Evolutionary conservation across 2,797 vertebrate genomes (phyloP).

Genomic region (Helarctos malayanus): DNA sequence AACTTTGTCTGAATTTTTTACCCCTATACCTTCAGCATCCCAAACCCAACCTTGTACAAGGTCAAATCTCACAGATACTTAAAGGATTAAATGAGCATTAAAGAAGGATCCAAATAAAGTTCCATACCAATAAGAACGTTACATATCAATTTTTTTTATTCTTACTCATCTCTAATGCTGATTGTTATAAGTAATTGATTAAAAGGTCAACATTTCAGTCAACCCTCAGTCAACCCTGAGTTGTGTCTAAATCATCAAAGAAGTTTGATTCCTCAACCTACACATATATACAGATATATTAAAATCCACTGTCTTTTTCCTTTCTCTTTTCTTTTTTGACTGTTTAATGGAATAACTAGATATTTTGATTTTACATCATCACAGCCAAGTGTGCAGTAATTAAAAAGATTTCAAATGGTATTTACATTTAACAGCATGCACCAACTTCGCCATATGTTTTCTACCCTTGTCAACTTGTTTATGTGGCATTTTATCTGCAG

Average conservation of each 20-base stretch:
- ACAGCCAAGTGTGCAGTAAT: constrained; percentile 71
- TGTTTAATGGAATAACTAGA: constrained; percentile 57
- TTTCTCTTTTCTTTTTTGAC: background rate
- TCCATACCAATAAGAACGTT: background rate
- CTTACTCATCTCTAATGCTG: background rate
- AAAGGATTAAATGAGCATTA: background rate
- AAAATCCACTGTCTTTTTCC: background rate
- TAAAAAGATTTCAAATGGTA: constrained; percentile 75
- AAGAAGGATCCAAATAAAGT: background rate
- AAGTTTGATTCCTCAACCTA: background rate
- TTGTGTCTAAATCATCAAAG: constrained; percentile 10
- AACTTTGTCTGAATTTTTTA: background rate
- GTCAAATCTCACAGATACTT: background rate
- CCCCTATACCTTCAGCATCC: background rate
- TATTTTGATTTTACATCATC: constrained; percentile 32
- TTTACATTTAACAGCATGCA: constrained; percentile 71
- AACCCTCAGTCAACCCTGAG: background rate
- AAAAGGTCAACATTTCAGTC: background rate
- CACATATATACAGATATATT: background rate
- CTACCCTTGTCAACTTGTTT: constrained; percentile 74
- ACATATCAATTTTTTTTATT: background rate
- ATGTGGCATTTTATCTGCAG: constrained; percentile 76
- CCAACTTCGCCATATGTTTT: constrained; percentile 76
- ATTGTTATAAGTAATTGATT: background rate
- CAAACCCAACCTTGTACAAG: background rate